Conservation (phyloP, 2,797 vertebrate genomes). For the Paramormyrops hopkinsi region DNA sequence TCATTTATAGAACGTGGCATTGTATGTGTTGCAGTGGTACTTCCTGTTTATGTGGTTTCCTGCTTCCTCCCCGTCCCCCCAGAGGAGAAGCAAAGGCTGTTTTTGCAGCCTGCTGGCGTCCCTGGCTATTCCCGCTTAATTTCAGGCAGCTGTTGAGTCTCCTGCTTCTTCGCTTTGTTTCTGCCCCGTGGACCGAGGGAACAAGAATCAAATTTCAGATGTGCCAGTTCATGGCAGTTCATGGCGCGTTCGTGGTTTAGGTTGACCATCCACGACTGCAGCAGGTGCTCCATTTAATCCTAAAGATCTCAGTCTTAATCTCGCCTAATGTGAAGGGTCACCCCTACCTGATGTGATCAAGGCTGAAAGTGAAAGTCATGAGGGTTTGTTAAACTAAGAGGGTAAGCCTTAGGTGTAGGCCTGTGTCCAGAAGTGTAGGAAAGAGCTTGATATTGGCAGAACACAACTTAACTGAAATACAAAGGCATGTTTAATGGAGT, state of each 20-base stretch:
- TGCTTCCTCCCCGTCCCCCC: constrained; percentile 44
- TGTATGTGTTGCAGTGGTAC: constrained; percentile 52
- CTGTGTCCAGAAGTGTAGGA: background rate
- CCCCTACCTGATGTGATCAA: background rate
- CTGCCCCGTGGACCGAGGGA: background rate
- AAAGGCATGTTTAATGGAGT: background rate
- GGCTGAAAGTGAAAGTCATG: background rate
- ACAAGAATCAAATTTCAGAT: background rate
- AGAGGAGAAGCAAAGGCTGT: constrained; percentile 21
- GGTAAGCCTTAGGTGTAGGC: background rate
- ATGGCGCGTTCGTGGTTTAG: background rate
- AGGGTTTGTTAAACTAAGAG: background rate
- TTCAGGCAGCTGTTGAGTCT: constrained; percentile 31
- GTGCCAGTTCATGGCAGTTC: background rate
- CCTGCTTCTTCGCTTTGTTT: background rate
- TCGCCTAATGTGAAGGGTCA: background rate
- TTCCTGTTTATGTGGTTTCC: constrained; percentile 59
- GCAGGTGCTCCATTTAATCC: background rate
- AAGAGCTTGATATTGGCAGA: background rate
- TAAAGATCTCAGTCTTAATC: background rate
- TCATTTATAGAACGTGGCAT: constrained; percentile 47
- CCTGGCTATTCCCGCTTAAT: constrained; percentile 30
- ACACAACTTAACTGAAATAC: background rate
- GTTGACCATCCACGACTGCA: background rate
- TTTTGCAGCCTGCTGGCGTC: constrained; percentile 30